Evolutionary conservation across 2,113 vertebrate species (phyloP), one percentile per base, ranked within the genome.

Genomic region (Catharus minimus): DNA sequence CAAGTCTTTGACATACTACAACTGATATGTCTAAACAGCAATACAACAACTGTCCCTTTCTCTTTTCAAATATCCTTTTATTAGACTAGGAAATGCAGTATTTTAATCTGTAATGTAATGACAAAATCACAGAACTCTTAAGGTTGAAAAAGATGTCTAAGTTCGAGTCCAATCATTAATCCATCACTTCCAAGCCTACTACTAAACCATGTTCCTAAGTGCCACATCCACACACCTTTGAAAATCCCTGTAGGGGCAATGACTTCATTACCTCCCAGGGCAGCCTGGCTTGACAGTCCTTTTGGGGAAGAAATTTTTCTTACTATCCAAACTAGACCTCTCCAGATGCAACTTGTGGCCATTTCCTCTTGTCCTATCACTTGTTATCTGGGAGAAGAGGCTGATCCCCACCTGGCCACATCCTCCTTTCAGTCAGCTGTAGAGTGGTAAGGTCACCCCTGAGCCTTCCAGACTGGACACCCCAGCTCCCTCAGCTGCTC

Each of bases 401-500:
- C 14, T 0, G 0, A 67, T 12, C 20, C 24, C 24, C 28, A 60
- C 11, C 20, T 57, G 66, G 36, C 32, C 38, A 6, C 52, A 73
- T 2, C 2, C 3, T 24, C 19, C 27, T 67, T 66, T 39, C 24
- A 67, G 39, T 46, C 3, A 46, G 46, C 15, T 53, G 20, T 22
- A 28, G 19, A 26, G 13, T n/a, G 30, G 10, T 12, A 67, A 27
- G 30, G 39, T 21, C 11, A 16, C 24, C 3, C 19, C 15, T 50
- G 60, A 46, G 23, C 5, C 46, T 53, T 24, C 41, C 55, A 75
- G 47, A 1, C 21, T 47, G 5, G 65, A 20, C 33, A 60, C 2
- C 3, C 17, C 46, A 82, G 55, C 17, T 60, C 39, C 47, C 53
- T 52, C 55, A 55, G 47, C 6, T 0, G 0, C 0, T 0, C 16